phyloP scores from a whole-genome alignment of 2,888 invertebrate species.

The Unio pictorum region DNA sequence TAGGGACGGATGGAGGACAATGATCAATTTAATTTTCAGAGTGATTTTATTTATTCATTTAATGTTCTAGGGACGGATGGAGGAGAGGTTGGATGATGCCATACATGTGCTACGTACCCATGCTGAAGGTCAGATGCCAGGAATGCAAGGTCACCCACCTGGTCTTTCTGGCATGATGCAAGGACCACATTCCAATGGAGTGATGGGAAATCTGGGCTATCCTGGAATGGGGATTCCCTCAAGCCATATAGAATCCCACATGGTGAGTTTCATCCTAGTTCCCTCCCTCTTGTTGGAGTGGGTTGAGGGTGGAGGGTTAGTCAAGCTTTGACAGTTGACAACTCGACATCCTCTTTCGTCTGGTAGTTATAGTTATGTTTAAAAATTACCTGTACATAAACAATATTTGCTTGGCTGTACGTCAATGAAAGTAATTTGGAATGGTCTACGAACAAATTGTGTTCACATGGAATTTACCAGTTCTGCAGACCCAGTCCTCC shows the following conservation, averaged over 20 bases:
- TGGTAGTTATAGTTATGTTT: no score
- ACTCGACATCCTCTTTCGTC: no score
- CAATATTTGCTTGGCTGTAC: no score
- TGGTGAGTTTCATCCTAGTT: slow-evolving; percentile 45
- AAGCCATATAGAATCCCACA: slow-evolving; percentile 61
- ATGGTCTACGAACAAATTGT: no score
- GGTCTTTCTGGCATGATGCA: slow-evolving; percentile 31
- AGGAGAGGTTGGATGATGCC: slow-evolving; percentile 89
- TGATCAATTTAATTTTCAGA: neutral
- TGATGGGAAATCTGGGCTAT: slow-evolving; percentile 68
- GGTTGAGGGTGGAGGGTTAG: neutral
- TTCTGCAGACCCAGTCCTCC: no score
- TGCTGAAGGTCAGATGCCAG: slow-evolving; percentile 83
- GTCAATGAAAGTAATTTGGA: no score
- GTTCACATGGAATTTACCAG: no score
- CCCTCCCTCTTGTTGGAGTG: no score
- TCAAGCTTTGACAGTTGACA: no score
- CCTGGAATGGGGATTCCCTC: slow-evolving; percentile 44
- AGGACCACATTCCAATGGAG: slow-evolving; percentile 74
- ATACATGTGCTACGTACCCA: slow-evolving; percentile 95
- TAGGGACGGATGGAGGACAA: no score
- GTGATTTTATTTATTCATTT: neutral
- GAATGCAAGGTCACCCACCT: slow-evolving; percentile 28
- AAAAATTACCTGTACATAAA: no score
- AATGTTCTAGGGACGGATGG: slow-evolving; percentile 88